Evolutionary conservation across 2,113 vertebrate species (phyloP).

Genomic region (Corythornis vintsioides): DNA sequence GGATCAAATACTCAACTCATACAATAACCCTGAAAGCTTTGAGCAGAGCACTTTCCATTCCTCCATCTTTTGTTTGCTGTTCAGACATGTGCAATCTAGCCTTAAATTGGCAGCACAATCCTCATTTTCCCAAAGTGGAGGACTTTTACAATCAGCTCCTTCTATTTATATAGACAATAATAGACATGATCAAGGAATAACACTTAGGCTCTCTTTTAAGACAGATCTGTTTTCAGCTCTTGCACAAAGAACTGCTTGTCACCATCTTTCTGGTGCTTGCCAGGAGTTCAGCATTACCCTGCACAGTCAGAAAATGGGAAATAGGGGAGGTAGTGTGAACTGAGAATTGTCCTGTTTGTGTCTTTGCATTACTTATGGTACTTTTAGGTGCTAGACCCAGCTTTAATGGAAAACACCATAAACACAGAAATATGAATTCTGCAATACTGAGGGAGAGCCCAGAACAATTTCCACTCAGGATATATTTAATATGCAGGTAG

Average conservation of each 20-base stretch:
- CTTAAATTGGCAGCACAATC: not conserved
- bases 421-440: not conserved
- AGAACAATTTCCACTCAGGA: not conserved
- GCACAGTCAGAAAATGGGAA: not conserved
- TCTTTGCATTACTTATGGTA: not conserved
- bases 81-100: not conserved
- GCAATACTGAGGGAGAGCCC: not conserved
- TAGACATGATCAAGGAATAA: constrained; percentile 4
- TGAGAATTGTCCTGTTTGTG: not conserved
- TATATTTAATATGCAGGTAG: not conserved
- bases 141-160: constrained; percentile 24
- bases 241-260: constrained; percentile 22
- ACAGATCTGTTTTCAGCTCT: constrained; percentile 18
- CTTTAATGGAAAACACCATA: not conserved
- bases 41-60: not conserved
- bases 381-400: not conserved
- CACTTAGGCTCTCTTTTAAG: constrained; percentile 17
- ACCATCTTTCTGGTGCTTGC: not conserved
- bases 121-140: constrained; percentile 12
- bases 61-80: not conserved
- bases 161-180: constrained; percentile 31
- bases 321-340: not conserved
- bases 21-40: not conserved
- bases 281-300: not conserved
- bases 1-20: not conserved